These are phyloP conservation scores for Syngnathus typhle DNA, from an alignment of 2,113 vertebrate genomes.

Conservation along the genomic window DNA sequence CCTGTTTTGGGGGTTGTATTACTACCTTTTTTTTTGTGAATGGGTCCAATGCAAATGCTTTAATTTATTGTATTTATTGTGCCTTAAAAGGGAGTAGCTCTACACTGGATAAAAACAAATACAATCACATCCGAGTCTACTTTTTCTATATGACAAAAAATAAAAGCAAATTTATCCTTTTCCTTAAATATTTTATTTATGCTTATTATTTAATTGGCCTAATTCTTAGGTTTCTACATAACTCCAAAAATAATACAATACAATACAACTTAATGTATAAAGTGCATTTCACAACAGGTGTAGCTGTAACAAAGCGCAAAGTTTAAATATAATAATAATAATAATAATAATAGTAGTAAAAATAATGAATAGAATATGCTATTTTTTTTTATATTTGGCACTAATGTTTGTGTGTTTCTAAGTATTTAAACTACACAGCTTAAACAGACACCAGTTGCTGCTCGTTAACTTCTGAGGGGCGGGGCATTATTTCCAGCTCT, in stretches of 20 bases:
- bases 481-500: conserved; percentile 17
- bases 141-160: neutral
- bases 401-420: neutral
- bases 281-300: too few species aligned
- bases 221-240: neutral
- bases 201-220: neutral
- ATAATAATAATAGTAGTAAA: too few species aligned
- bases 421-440: neutral
- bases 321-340: too few species aligned
- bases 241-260: neutral
- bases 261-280: too few species aligned
- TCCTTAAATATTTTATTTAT: neutral
- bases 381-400: neutral
- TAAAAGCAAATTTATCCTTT: neutral
- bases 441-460: neutral
- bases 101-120: conserved; percentile 20
- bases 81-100: conserved; percentile 26
- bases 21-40: conserved; percentile 15
- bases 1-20: conserved; percentile 12
- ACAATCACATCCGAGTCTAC: neutral
- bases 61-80: conserved; percentile 53
- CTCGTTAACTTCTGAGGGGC: conserved; percentile 25
- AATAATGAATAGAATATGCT: too few species aligned
- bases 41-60: conserved; percentile 34
- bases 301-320: too few species aligned